These are phyloP conservation scores for Theonella swinhoei DNA, from an alignment of 37 sponge, comb jelly and placozoan genomes.

Conservation along the genomic window DNA sequence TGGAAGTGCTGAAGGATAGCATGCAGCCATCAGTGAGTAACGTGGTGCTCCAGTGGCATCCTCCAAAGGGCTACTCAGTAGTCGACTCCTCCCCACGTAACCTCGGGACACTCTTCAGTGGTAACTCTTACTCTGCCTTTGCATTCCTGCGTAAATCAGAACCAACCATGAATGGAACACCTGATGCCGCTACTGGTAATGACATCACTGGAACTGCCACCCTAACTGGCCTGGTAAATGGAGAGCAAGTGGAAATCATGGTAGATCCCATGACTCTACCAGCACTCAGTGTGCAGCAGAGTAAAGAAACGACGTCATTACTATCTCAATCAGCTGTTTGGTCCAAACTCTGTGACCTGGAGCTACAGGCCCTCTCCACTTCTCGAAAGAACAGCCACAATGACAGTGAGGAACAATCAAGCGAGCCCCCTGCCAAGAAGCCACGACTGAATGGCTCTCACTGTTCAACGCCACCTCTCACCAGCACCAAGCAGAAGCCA, in stretches of 20 bases:
- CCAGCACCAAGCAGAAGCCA: neutral
- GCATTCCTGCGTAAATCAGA: conserved; percentile 31
- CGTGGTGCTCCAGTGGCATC: conserved; percentile 31
- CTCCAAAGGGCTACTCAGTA: conserved; percentile 45
- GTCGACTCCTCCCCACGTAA: conserved; percentile 21
- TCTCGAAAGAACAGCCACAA: conserved; percentile 22
- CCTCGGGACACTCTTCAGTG: conserved; percentile 34
- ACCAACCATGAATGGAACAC: neutral
- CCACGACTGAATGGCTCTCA: conserved; percentile 35
- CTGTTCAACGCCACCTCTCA: too few species aligned
- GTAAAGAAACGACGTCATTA: conserved; percentile 1
- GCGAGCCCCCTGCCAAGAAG: conserved; percentile 36
- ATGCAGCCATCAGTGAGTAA: conserved; percentile 39
- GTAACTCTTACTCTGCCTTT: conserved; percentile 27
- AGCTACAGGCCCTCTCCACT: conserved; percentile 12
- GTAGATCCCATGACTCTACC: conserved; percentile 10
- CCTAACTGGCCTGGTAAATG: conserved; percentile 12
- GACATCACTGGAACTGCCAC: neutral
- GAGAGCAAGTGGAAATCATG: conserved; percentile 8
- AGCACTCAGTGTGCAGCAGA: neutral
- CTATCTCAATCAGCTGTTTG: conserved; percentile 18
- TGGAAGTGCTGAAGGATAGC: conserved; percentile 52
- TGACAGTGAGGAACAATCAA: neutral
- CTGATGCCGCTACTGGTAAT: neutral
- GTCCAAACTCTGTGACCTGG: conserved; percentile 38